A percentile compares a stretch with the other conserved stretches of the same genome.
These are phyloP conservation scores for Eupithecia subumbrata DNA, from an alignment of 2,888 invertebrate genomes.

Conservation along the genomic window DNA sequence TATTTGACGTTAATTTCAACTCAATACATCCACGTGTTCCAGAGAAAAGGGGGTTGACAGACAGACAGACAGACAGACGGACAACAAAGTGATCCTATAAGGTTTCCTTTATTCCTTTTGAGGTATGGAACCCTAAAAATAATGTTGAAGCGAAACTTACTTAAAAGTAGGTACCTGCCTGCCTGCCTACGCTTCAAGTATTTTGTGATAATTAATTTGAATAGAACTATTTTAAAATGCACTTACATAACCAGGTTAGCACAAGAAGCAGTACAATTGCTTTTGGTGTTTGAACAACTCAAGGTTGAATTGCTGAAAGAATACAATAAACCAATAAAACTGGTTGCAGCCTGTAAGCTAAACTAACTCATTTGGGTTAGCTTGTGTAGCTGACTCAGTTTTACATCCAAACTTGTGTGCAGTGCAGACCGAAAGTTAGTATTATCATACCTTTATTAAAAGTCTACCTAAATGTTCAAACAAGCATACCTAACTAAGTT, in stretches of 20 bases:
- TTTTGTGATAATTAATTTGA: not conserved
- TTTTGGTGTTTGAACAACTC: slow-evolving; percentile 53
- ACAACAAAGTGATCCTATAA: no score
- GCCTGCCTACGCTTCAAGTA: no score
- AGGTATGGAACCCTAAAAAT: no score
- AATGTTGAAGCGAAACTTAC: no score
- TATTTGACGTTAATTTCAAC: no score
- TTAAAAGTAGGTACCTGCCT: no score
- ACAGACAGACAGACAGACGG: no score
- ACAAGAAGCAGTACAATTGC: slow-evolving; percentile 38
- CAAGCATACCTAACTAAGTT: not conserved
- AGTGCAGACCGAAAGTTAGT: not conserved
- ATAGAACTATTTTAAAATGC: not conserved
- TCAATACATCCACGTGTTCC: no score
- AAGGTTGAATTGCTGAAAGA: slow-evolving; percentile 57
- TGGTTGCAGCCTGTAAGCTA: not conserved
- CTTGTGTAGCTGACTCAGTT: not conserved
- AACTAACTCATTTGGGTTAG: not conserved
- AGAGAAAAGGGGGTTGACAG: no score
- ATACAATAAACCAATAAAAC: not conserved
- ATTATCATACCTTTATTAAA: not conserved
- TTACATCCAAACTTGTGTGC: not conserved
- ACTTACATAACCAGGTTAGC: not conserved
- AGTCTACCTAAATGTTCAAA: not conserved
- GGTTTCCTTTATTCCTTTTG: no score